Evolutionary conservation across 2,888 invertebrate genomes (phyloP).

Genomic region (Chloroclystis v-ata): DNA sequence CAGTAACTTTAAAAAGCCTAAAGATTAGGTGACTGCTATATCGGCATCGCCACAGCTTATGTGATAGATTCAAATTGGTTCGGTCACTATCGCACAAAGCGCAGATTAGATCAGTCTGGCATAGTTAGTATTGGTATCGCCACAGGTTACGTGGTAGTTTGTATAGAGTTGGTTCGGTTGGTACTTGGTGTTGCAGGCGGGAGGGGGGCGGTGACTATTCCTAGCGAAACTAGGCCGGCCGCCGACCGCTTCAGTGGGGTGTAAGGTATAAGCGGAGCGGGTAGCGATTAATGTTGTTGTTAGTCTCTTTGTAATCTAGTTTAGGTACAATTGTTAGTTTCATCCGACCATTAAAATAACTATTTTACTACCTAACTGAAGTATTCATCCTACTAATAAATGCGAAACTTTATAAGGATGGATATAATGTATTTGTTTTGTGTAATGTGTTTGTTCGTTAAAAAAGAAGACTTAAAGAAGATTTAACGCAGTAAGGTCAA

Average conservation of each 20-base stretch:
- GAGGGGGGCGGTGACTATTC: conserved; percentile 74
- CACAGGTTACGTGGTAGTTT: conserved; percentile 23
- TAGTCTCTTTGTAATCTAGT: too few relatives aligned
- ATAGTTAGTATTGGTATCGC: conserved; percentile 2
- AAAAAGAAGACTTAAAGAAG: too few relatives aligned
- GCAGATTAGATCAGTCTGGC: conserved; percentile 39
- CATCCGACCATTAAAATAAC: too few relatives aligned
- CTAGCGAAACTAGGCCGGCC: conserved; percentile 76
- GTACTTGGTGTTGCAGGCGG: conserved; percentile 62
- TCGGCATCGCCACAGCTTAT: background rate
- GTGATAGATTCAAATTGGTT: too few relatives aligned
- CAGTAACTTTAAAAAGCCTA: background rate
- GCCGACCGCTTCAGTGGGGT: conserved; percentile 57
- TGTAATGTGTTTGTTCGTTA: too few relatives aligned
- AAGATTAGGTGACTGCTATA: too few relatives aligned
- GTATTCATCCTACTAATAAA: too few relatives aligned
- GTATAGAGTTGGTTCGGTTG: conserved; percentile 6
- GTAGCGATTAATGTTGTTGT: background rate
- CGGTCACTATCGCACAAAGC: background rate
- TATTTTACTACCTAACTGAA: too few relatives aligned
- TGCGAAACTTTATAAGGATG: too few relatives aligned
- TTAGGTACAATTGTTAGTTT: too few relatives aligned
- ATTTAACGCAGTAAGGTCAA: too few relatives aligned
- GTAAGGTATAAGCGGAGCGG: conserved; percentile 23
- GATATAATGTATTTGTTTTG: too few relatives aligned